Evolutionary conservation across 2,888 invertebrate genomes (phyloP).

Genomic region (Sinodicranocentrus sp.): DNA sequence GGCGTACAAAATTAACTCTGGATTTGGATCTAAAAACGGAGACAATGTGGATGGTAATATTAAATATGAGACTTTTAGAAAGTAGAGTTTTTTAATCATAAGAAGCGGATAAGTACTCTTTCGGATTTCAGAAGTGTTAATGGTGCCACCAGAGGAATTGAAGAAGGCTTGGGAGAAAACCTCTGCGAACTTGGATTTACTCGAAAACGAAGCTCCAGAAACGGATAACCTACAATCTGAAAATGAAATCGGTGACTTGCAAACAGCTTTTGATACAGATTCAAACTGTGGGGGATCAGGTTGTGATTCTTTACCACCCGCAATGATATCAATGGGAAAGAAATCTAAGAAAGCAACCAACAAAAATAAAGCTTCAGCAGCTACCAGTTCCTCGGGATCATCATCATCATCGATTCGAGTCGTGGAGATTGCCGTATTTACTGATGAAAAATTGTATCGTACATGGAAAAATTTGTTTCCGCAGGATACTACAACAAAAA

Average conservation of each 20-base stretch:
- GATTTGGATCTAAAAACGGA: neutral
- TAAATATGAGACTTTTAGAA: neutral
- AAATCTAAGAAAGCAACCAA: neutral
- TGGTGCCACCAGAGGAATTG: slow-evolving; percentile 6
- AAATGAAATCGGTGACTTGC: slow-evolving; percentile 5
- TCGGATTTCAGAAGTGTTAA: neutral
- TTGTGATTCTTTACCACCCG: slow-evolving; percentile 16
- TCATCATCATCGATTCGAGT: slow-evolving; percentile 20
- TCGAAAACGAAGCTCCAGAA: slow-evolving; percentile 1
- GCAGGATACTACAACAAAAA: slow-evolving; percentile 40
- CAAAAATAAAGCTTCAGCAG: neutral
- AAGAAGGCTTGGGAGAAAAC: neutral
- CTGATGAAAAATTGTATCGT: slow-evolving; percentile 47
- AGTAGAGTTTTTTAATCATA: neutral
- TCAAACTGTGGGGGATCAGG: neutral
- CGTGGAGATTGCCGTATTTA: slow-evolving; percentile 70
- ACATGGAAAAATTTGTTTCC: slow-evolving; percentile 45
- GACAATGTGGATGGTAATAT: slow-evolving; percentile 10
- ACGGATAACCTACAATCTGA: neutral
- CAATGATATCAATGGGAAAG: neutral
- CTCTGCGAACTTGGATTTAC: neutral
- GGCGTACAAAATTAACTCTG: slow-evolving; percentile 39
- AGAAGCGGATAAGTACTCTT: neutral
- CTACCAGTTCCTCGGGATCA: neutral
- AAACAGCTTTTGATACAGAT: neutral